phyloP scores from a whole-genome alignment of 2,888 invertebrate species.

The Cremastobaeus sp. region DNA sequence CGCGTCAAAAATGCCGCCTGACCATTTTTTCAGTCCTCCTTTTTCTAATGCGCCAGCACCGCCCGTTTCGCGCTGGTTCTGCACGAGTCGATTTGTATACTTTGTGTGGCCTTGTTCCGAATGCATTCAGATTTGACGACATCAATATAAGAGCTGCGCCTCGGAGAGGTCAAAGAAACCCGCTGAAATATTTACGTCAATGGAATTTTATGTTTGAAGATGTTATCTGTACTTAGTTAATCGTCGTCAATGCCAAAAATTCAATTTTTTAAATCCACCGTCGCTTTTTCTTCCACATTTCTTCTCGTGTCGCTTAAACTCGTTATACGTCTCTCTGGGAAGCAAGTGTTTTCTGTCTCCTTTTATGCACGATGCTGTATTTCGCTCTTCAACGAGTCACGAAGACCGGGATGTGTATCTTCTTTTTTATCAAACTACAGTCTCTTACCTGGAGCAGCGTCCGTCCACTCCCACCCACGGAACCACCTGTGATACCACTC shows the following conservation, averaged over 20 bases:
- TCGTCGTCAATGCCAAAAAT: slow-evolving; percentile 25
- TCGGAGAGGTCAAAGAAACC: background rate
- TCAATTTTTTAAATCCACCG: slow-evolving; percentile 23
- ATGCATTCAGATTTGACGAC: too few relatives aligned
- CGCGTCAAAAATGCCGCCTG: too few relatives aligned
- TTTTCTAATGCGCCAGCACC: too few relatives aligned
- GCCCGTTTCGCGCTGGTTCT: too few relatives aligned
- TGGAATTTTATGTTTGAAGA: slow-evolving; percentile 1
- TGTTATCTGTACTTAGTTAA: slow-evolving; percentile 25
- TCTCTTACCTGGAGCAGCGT: slow-evolving; percentile 67
- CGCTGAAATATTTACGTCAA: slow-evolving; percentile 3
- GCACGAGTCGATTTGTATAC: too few relatives aligned
- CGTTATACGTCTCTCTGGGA: slow-evolving; percentile 44
- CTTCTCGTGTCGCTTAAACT: slow-evolving; percentile 29
- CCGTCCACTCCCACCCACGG: slow-evolving; percentile 70
- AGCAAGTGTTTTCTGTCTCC: slow-evolving; percentile 35
- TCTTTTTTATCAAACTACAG: slow-evolving; percentile 69
- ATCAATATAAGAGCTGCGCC: background rate
- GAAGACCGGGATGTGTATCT: slow-evolving; percentile 59
- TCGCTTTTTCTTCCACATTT: slow-evolving; percentile 9
- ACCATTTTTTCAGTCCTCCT: too few relatives aligned
- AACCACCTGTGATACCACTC: slow-evolving; percentile 68
- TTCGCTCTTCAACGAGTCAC: slow-evolving; percentile 50
- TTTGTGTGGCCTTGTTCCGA: too few relatives aligned
- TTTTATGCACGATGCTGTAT: slow-evolving; percentile 24